Evolutionary conservation across 2,888 invertebrate genomes (phyloP).

Genomic region (Ditula angustiorana): DNA sequence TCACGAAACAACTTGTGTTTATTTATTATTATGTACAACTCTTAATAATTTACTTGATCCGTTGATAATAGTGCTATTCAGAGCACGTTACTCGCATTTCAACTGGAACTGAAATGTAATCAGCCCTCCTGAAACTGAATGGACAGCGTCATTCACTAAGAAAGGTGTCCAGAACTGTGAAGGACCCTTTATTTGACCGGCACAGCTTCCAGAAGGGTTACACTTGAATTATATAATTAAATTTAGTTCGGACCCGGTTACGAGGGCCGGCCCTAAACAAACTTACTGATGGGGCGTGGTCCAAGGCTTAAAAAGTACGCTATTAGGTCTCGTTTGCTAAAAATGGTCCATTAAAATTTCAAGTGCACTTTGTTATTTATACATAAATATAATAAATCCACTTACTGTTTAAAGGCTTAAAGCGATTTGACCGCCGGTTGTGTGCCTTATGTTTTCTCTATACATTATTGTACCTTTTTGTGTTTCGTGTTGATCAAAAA

Average conservation of each 20-base stretch:
- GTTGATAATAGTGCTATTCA: not conserved
- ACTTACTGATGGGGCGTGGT: conserved; percentile 55
- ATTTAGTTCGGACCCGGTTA: conserved; percentile 61
- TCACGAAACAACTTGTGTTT: too few relatives aligned
- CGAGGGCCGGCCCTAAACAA: conserved; percentile 63
- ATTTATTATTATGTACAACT: too few relatives aligned
- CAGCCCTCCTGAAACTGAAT: not conserved
- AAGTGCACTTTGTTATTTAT: too few relatives aligned
- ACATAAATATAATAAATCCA: too few relatives aligned
- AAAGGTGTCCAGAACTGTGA: conserved; percentile 19
- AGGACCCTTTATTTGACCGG: conserved; percentile 28
- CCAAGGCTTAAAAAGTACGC: conserved; percentile 38
- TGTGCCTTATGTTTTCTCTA: too few relatives aligned
- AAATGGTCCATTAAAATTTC: not conserved
- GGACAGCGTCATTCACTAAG: conserved; percentile 5
- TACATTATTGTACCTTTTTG: too few relatives aligned
- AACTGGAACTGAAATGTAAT: conserved; percentile 1
- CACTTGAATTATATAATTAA: conserved; percentile 57
- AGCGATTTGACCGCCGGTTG: too few relatives aligned
- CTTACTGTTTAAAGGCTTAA: too few relatives aligned
- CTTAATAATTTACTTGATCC: too few relatives aligned
- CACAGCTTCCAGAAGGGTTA: conserved; percentile 27
- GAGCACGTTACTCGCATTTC: not conserved
- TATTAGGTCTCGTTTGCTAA: conserved; percentile 32
- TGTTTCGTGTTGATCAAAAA: too few relatives aligned